Evolutionary conservation across 2,888 invertebrate species (phyloP).

Genomic region (Clistopyga incitator): DNA sequence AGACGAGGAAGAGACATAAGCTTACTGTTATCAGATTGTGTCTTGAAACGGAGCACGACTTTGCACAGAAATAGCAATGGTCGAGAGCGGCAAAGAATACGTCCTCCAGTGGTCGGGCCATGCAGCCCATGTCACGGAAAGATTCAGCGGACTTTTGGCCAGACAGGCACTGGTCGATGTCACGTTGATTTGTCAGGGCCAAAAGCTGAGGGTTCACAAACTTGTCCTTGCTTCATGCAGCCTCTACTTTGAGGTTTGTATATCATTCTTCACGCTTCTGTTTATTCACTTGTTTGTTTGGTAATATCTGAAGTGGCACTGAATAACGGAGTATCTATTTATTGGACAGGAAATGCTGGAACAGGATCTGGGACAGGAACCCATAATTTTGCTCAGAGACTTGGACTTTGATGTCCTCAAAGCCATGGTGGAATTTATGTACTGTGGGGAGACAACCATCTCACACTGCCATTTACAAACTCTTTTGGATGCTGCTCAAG

Average conservation of each 20-base stretch:
- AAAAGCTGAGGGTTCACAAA: conserved; percentile 90
- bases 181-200: conserved; percentile 90
- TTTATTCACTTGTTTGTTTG: neutral
- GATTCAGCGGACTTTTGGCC: conserved; percentile 90
- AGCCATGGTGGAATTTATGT: conserved; percentile 91
- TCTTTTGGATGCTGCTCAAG: conserved; percentile 89
- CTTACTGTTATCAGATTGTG: neutral
- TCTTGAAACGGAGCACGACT: conserved; percentile 3
- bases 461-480: conserved; percentile 89
- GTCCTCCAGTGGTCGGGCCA: conserved; percentile 90
- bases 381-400: conserved; percentile 86
- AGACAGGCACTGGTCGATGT: conserved; percentile 91
- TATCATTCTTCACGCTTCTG: neutral
- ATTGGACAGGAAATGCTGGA: conserved; percentile 82
- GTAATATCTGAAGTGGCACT: neutral
- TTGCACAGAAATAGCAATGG: conserved; percentile 75
- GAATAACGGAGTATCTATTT: conserved; percentile 32
- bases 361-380: conserved; percentile 84
- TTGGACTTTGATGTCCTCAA: conserved; percentile 90
- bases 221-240: conserved; percentile 90
- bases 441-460: conserved; percentile 90
- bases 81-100: conserved; percentile 82
- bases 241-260: conserved; percentile 89
- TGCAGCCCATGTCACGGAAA: conserved; percentile 88
- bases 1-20: neutral